Base-by-base conservation (phyloP, 2,797 vertebrate species). In the Argya squamiceps region DNA sequence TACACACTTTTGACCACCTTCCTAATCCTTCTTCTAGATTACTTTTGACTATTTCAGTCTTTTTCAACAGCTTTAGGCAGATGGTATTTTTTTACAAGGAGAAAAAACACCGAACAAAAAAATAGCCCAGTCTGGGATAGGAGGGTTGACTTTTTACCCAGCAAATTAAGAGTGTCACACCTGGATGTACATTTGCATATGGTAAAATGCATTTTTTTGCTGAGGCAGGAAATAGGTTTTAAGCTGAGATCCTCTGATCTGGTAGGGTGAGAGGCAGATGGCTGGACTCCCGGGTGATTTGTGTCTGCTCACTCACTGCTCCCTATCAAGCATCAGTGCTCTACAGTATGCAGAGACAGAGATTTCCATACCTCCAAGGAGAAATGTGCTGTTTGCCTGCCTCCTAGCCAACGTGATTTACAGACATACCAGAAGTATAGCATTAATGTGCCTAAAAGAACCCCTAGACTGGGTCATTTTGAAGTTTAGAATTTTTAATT, bases 231-330 rank as follows among this genome's bases (percentile, higher is more conserved):
- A 53, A 18, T 17, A 58, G 20, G 11, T 84, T 88, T 93, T 62
- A 92, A 74, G 47, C 62, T 65, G 43, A 74, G 26, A 52, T 78
- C 15, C 30, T 93, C 46, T 60, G 41, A 58, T 73, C 18, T 81
- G 41, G 12, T 84, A 69, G 37, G n/a, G 26, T 78, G 36, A 94
- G 65, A 94, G 70, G 60, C 77, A 84, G 85, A 85, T 76, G 69
- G 77, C 62, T 47, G 59, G 83, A 84, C 34, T 73, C 87, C 68
- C 52, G 27, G 74, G 76, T 90, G 86, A 84, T 88, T 87, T 93
- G 18, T 91, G 17, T 84, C 49, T 79, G 65, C 49, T 78, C 62
- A 41, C 32, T 88, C 27, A 8, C 23, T 71, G 47, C n/a, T 94
- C 50, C 68, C 30, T 82, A 24, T 68, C n/a, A 80, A 85, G 83